Base-by-base conservation (phyloP, 2,888 invertebrate species). In the Drosophila subquinaria region DNA sequence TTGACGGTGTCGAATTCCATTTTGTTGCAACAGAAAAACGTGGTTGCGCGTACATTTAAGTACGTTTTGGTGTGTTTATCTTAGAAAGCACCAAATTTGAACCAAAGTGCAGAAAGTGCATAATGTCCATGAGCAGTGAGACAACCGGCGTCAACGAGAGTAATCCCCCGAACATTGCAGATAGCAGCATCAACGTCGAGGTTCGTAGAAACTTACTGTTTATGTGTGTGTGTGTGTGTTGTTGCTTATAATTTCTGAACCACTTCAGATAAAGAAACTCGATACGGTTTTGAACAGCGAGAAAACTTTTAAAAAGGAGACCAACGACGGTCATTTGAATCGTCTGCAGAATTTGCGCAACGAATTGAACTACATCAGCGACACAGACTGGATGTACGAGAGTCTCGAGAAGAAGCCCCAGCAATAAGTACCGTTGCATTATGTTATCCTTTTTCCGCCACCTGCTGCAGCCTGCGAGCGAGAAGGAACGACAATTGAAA, bases 361-460 rank as follows among this genome's bases (percentile, higher is more conserved):
- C 91, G 96, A 97, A 92, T 92, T 97, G 63, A 96, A 96, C 79
- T 95, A 95, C 90, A 93, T 97, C n/a, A 96, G 95, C 90, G 94
- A 95, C 60, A 96, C 96, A 0, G 96, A 96, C 89, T 97, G 97
- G 97, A 95, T 96, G 92, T 97, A 96, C 93, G 95, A 96, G 57
- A 93, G 94, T 43, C 94, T 95, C 81, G 96, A 96, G 74, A 95
- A 95, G 61, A 92, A 90, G 40, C 74, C 77, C 5, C 72, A 79
- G 42, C 83, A 83, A 45, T 89, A 89, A 48, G 5, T 27, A 33
- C 20, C 8, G n/a, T 4, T 3, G 6, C 11, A 51, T 40, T 0
- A 81, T 84, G 76, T 1, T 48, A 3, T 30, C 47, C 0, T 15
- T 61, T 11, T 8, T 48, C n/a, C 38, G 50, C 6, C 5, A n/a